Conservation (phyloP, 1,140 invertebrate genomes). For the Drosophila willistoni region DNA sequence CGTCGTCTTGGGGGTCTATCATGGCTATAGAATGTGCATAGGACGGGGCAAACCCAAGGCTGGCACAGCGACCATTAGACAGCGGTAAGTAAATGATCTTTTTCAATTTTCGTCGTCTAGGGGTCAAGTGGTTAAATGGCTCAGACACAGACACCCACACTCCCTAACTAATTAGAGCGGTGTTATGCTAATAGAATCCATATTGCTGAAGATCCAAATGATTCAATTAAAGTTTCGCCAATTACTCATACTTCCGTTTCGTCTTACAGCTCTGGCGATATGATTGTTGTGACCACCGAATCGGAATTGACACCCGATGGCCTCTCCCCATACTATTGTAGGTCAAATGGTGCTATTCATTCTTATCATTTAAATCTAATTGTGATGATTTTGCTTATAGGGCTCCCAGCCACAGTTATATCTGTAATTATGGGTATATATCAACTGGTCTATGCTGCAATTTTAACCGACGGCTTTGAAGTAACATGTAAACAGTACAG, state of each 20-base stretch:
- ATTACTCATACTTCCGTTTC: conserved; percentile 21
- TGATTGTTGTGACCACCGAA: conserved; percentile 85
- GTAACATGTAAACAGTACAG: conserved; percentile 88
- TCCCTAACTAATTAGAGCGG: conserved; percentile 48
- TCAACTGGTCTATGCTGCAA: conserved; percentile 85
- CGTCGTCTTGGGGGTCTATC: conserved; percentile 85
- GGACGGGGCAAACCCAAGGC: conserved; percentile 84
- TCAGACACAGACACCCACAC: conserved; percentile 29
- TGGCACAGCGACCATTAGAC: conserved; percentile 84
- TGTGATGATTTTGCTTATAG: conserved; percentile 25
- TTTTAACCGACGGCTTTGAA: conserved; percentile 87
- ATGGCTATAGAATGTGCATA: conserved; percentile 88
- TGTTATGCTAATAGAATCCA: conserved; percentile 60
- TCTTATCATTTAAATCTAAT: background rate
- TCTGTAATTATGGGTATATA: conserved; percentile 85
- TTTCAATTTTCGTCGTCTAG: conserved; percentile 39
- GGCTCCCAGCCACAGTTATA: conserved; percentile 84
- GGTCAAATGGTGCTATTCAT: background rate
- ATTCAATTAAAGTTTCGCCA: conserved; percentile 43
- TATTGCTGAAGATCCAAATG: conserved; percentile 31
- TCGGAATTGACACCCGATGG: conserved; percentile 84
- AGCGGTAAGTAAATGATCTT: conserved; percentile 84
- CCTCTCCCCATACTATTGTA: conserved; percentile 86
- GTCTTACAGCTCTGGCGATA: conserved; percentile 84
- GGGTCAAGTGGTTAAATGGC: conserved; percentile 71